Evolutionary conservation across 2,888 invertebrate genomes (phyloP), one percentile per base, ranked within the genome.

Genomic region (Parapristionchus giblindavisi): DNA sequence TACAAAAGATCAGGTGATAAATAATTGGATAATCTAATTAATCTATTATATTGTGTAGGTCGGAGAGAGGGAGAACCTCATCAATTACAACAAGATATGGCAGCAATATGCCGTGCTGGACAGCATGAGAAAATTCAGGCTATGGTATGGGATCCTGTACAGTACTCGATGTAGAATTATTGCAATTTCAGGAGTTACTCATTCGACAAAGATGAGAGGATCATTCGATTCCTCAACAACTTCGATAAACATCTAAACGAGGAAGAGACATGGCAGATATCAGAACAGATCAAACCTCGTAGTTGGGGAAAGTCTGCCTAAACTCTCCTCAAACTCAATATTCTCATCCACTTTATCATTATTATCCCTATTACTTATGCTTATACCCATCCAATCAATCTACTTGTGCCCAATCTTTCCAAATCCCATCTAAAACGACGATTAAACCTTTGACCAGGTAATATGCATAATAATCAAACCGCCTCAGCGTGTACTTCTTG

Each of bases 211-310:
- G 94, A 94, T 89, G 96, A 96, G 89, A 93, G 93, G 83, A 94
- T 99, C 83, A 93, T 97, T 85, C 92, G 93, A 83, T 95, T 96
- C 91, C 96, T 99, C 91, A 94, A 95, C 90, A 94, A 95, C 90
- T 99, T 99, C 90, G 94, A 95, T 88, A 94, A 96, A 89, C 94
- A 93, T 89, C 92, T 97, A 85, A 93, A 93, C 88, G 99, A 99
- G 90, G 98, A 99, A 89, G 94, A 95, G 76, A 94, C 98, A 92
- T 99, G 98, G 98, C 94, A 95, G 89, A 93, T 97, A 87, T 98
- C 97, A 0, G 96, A 97, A 90, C 93, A 92, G 82, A 96, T 99
- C 85, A 97, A 97, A 91, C 97, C 97, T 32, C n/a, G 73, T 27
- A 73, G 48, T 24, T 73, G 73, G 73, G 73, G 60, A 17, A 73